Conservation (phyloP, 2,113 vertebrate species). For the Oncorhynchus keta region DNA sequence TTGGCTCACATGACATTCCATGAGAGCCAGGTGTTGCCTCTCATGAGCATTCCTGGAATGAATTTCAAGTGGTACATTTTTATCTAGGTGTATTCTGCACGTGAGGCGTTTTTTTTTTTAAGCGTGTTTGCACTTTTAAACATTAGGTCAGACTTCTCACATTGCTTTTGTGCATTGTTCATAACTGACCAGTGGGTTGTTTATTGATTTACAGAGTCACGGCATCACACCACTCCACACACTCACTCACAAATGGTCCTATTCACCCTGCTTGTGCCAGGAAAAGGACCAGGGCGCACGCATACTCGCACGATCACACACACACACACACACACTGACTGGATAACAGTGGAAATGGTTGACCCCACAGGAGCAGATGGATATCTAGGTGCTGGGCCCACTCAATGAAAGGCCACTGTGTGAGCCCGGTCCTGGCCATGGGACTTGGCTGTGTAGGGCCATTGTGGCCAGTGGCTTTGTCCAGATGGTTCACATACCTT, state of each 20-base stretch:
- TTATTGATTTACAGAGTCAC: background rate
- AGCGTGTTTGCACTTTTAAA: background rate
- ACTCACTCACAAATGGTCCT: constrained; percentile 23
- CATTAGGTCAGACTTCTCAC: background rate
- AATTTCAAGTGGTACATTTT: background rate
- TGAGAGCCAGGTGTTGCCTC: background rate
- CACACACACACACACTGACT: background rate
- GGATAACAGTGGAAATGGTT: constrained; percentile 39
- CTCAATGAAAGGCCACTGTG: constrained; percentile 46
- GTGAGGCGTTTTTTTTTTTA: background rate
- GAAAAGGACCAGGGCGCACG: constrained; percentile 25
- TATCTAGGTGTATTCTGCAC: background rate
- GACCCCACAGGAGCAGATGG: constrained; percentile 41
- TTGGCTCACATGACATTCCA: background rate
- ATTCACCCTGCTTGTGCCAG: constrained; percentile 19
- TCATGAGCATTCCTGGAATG: background rate
- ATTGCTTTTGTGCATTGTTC: background rate
- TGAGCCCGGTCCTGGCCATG: background rate
- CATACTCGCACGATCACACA: background rate
- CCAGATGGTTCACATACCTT: constrained; percentile 84
- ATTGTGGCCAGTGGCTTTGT: constrained; percentile 75
- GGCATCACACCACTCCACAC: background rate
- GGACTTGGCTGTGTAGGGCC: constrained; percentile 55
- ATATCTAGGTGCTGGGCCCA: constrained; percentile 44
- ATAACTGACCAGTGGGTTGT: background rate